A percentile compares a stretch with the other conserved stretches of the same genome.
These are phyloP conservation scores for Steinernema feltiae DNA, from an alignment of 1,140 invertebrate genomes.

Conservation along the genomic window DNA sequence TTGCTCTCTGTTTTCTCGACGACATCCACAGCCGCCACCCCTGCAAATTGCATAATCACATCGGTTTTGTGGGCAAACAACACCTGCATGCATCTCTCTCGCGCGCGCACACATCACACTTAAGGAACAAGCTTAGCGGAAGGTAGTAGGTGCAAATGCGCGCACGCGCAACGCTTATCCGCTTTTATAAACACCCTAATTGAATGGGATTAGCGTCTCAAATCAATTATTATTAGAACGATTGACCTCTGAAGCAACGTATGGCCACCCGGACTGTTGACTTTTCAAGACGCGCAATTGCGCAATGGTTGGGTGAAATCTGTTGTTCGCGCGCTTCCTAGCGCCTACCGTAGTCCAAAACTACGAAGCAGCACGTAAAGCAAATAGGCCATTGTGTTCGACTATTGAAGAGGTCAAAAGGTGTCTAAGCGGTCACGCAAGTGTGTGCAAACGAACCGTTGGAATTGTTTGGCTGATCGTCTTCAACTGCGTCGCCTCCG, in stretches of 20 bases:
- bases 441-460: conserved; percentile 7
- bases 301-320: conserved; percentile 8
- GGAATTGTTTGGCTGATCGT: background rate
- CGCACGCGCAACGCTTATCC: background rate
- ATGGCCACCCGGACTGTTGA: conserved; percentile 12
- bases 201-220: background rate
- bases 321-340: too few species aligned
- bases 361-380: background rate
- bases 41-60: background rate
- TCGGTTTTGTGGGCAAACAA: background rate
- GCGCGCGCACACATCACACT: too few species aligned
- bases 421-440: conserved; percentile 13
- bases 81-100: too few species aligned
- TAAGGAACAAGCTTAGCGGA: background rate
- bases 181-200: background rate
- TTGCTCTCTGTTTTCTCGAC: background rate
- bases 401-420: conserved; percentile 8
- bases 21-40: background rate
- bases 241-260: background rate
- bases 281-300: background rate
- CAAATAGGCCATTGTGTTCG: background rate
- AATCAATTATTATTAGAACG: conserved; percentile 12
- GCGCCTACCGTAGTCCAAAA: too few species aligned
- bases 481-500: background rate
- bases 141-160: too few species aligned